Conservation (phyloP, 2,113 vertebrate genomes). For the Reinhardtius hippoglossoides region DNA sequence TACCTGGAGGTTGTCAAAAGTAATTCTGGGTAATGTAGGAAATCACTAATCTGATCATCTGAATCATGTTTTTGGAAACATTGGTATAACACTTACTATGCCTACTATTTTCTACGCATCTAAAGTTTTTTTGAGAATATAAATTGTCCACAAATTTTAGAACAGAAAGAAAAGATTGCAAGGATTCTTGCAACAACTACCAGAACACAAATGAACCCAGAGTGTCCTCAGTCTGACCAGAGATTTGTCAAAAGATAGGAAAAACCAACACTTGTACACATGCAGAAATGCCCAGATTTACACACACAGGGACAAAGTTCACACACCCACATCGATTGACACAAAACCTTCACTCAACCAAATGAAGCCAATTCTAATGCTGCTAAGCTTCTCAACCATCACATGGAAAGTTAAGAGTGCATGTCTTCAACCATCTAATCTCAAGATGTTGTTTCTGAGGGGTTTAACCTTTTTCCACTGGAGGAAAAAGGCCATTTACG, state of each 20-base stretch:
- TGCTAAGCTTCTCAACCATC: conserved; percentile 43
- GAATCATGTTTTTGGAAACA: too few species aligned
- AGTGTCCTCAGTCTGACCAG: neutral
- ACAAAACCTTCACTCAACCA: conserved; percentile 5
- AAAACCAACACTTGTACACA: neutral
- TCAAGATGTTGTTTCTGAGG: conserved; percentile 32
- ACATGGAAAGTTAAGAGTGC: conserved; percentile 43
- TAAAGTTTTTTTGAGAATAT: too few species aligned
- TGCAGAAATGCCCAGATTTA: neutral
- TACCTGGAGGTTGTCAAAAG: too few species aligned
- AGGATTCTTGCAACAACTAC: neutral
- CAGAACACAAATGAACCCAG: neutral
- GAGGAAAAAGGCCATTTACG: conserved; percentile 36
- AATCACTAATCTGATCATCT: neutral
- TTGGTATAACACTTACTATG: too few species aligned
- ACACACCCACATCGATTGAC: conserved; percentile 12
- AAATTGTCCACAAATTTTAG: neutral
- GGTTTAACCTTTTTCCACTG: conserved; percentile 61
- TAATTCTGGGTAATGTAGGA: too few species aligned
- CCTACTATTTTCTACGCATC: too few species aligned
- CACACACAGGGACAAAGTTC: neutral
- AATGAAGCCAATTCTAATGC: conserved; percentile 23
- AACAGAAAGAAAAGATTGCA: neutral
- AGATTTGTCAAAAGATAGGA: neutral
- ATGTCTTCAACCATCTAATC: conserved; percentile 59